Percentiles rank a stretch among this genome's conserved stretches.
Evolutionary conservation across 2,888 invertebrate genomes (phyloP).

Genomic region (Trissolcus brochymenae): DNA sequence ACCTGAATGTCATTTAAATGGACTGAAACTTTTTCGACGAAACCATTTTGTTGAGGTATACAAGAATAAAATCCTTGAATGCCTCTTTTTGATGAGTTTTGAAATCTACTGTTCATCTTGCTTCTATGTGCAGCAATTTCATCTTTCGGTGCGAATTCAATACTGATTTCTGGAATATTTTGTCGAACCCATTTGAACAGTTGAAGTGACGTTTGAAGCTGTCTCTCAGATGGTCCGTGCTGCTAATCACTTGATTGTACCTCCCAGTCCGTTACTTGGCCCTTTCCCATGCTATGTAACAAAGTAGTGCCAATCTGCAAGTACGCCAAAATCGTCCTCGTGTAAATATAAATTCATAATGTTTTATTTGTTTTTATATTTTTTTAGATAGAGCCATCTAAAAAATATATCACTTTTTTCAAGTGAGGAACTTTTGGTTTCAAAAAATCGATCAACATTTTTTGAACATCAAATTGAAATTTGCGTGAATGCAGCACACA

Average conservation of each 20-base stretch:
- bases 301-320: slow-evolving; percentile 13
- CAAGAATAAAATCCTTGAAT: not conserved
- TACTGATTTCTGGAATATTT: slow-evolving; percentile 3
- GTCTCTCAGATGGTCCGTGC: not conserved
- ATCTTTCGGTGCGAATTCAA: slow-evolving; percentile 6
- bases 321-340: not conserved
- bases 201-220: slow-evolving; percentile 3
- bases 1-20: too few relatives aligned
- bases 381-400: too few relatives aligned
- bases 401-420: too few relatives aligned
- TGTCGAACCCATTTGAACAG: not conserved
- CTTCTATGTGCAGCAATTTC: not conserved
- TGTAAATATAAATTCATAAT: slow-evolving; percentile 5
- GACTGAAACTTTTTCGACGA: too few relatives aligned
- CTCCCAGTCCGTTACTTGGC: not conserved
- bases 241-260: slow-evolving; percentile 3
- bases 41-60: slow-evolving; percentile 1
- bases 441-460: too few relatives aligned
- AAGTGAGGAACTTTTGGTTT: too few relatives aligned
- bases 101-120: not conserved
- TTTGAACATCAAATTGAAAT: slow-evolving; percentile 8
- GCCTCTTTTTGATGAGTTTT: not conserved
- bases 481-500: slow-evolving; percentile 4
- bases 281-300: not conserved
- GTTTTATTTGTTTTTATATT: slow-evolving; percentile 15